These are phyloP conservation scores for Agriopis marginaria DNA, from an alignment of 2,888 invertebrate genomes.

Conservation along the genomic window DNA sequence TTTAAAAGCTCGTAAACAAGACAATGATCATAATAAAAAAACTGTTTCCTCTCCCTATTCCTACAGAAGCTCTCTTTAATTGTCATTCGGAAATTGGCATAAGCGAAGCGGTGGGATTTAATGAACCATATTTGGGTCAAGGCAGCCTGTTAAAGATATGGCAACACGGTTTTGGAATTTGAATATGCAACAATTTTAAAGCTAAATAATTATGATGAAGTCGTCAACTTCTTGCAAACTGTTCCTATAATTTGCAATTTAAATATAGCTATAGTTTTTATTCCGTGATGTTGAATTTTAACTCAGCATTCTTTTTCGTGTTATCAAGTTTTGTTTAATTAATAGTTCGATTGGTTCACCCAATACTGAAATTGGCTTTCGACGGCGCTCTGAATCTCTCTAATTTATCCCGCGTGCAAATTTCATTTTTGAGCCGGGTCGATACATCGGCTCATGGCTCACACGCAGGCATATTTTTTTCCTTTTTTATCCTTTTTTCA, in stretches of 20 bases:
- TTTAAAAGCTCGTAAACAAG: conserved; percentile 60
- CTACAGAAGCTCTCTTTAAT: conserved; percentile 70
- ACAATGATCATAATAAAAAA: conserved; percentile 65
- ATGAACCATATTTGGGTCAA: conserved; percentile 77
- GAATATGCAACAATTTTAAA: conserved; percentile 50
- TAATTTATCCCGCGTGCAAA: conserved; percentile 44
- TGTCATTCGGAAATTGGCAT: conserved; percentile 73
- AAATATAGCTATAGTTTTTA: background rate
- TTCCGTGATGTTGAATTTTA: no score
- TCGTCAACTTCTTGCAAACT: conserved; percentile 25
- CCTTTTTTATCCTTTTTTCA: conserved; percentile 49
- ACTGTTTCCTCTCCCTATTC: conserved; percentile 61
- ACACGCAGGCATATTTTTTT: conserved; percentile 51
- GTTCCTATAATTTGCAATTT: conserved; percentile 28
- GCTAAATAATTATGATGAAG: conserved; percentile 41
- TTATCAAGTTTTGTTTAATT: conserved; percentile 37
- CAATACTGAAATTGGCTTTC: conserved; percentile 36
- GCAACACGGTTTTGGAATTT: conserved; percentile 30
- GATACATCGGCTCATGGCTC: conserved; percentile 47
- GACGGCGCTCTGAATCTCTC: conserved; percentile 25
- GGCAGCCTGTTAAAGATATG: conserved; percentile 53
- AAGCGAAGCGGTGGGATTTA: conserved; percentile 75
- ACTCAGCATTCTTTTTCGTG: conserved; percentile 5
- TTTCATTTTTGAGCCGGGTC: conserved; percentile 36
- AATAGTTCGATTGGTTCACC: conserved; percentile 36